These are phyloP conservation scores for Syngnathoides biaculeatus DNA, from an alignment of 2,113 vertebrate genomes.

Conservation along the genomic window DNA sequence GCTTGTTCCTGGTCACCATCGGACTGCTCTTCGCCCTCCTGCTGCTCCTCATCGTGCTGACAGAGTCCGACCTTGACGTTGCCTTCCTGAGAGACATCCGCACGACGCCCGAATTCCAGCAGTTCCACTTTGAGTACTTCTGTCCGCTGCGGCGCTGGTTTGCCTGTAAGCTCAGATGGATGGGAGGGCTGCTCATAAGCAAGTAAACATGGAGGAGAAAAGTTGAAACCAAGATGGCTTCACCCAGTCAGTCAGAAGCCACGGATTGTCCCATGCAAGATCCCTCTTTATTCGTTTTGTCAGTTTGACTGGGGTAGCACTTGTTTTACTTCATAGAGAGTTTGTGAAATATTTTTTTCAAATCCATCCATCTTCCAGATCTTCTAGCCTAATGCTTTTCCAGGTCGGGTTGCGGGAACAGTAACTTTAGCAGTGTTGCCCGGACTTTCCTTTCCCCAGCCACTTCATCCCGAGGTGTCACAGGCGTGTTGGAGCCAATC, in stretches of 20 bases:
- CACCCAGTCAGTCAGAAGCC: conserved; percentile 58
- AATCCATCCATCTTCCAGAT: no score
- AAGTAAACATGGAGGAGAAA: conserved; percentile 65
- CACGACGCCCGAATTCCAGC: conserved; percentile 95
- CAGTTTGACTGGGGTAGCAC: conserved; percentile 28
- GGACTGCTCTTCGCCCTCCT: conserved; percentile 92
- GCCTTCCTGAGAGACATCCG: conserved; percentile 96
- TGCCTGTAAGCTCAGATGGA: conserved; percentile 91
- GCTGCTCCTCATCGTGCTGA: conserved; percentile 91
- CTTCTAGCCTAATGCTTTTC: no score
- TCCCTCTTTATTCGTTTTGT: conserved; percentile 35
- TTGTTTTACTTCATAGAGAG: conserved; percentile 30
- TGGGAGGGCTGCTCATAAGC: conserved; percentile 86
- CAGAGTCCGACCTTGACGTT: conserved; percentile 94
- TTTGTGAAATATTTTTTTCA: not conserved
- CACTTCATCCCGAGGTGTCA: no score
- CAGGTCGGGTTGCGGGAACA: no score
- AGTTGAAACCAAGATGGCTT: conserved; percentile 32
- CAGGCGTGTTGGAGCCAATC: no score
- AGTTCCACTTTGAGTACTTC: conserved; percentile 98
- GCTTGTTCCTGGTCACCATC: conserved; percentile 90
- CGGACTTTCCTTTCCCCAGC: no score
- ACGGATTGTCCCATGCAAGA: conserved; percentile 34
- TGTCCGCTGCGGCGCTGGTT: conserved; percentile 98
- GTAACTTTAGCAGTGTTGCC: no score